Base-by-base conservation (phyloP, 2,113 vertebrate species). In the Parus major region DNA sequence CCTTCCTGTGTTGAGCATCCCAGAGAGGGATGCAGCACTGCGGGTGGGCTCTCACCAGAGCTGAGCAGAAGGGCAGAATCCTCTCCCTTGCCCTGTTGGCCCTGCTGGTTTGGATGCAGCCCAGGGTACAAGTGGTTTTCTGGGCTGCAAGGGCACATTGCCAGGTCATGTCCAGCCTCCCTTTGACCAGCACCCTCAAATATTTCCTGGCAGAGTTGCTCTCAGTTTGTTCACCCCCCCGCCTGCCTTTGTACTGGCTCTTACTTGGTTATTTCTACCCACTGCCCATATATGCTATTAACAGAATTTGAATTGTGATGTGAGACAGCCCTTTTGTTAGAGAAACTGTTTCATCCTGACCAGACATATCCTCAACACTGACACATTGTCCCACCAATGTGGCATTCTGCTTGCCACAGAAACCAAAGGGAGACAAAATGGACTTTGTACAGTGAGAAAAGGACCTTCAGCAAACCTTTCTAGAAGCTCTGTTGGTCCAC, bases 51-150 rank as follows among this genome's bases (percentile, higher is more conserved):
- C 39, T 29, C 39, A 41, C 2, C 35, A 50, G 31, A 57, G 52
- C 39, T 15, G 53, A 29, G 28, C 1, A 25, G 22, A n/a, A 36
- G 7, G 20, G 24, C 33, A 89, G 61, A 69, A 76, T 47, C 11
- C 41, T 28, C 46, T 41, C 11, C 9, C 20, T 25, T 0, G 0
- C 8, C 7, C 29, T 53, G 16, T 11, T 82, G 41, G 16, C 24
- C 24, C 12, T 7, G 6, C 4, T 52, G 29, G 2, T 75, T 60
- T 61, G 25, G 28, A 21, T 41, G n/a, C 46, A 68, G 33, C 7
- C 28, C 20, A 15, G 16, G 16, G 8, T 15, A 29, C 2, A 15
- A 25, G 3, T 18, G 19, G 9, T 9, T 75, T 82, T 52, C 20
- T 60, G n/a, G 23, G 46, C 46, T n/a, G 20, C 28, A 68, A n/a